Evolutionary conservation across 2,113 vertebrate species (phyloP).

Genomic region (Malurus alboscapulatus): DNA sequence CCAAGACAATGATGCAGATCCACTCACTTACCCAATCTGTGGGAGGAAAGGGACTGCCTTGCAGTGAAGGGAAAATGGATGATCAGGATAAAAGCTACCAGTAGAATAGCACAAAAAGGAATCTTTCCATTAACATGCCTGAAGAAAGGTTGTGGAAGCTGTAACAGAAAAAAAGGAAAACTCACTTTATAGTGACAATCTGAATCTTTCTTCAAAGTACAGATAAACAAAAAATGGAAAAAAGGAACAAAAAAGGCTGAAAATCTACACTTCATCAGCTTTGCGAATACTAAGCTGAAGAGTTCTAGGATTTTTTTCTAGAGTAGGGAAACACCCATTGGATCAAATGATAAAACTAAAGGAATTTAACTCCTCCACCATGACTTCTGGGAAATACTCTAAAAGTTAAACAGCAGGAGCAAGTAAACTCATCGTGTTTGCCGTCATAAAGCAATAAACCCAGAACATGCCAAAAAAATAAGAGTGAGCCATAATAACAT

Average conservation of each 20-base stretch:
- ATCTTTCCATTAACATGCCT: neutral
- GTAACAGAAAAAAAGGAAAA: neutral
- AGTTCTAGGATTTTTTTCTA: neutral
- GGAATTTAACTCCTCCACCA: neutral
- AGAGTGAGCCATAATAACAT: neutral
- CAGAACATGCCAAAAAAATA: neutral
- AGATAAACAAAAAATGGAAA: neutral
- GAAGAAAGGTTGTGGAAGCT: neutral
- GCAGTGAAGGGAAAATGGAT: neutral
- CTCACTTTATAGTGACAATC: neutral
- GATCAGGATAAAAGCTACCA: neutral
- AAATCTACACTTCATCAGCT: neutral
- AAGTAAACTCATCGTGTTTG: neutral
- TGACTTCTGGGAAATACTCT: neutral
- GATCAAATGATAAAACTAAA: neutral
- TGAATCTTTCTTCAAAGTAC: neutral
- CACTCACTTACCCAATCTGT: neutral
- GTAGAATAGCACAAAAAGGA: neutral
- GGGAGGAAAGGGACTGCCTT: neutral
- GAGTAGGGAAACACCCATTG: neutral
- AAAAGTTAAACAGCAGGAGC: neutral
- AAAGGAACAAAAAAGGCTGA: neutral
- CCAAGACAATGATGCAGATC: accelerated
- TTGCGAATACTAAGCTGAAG: neutral
- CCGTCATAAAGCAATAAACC: neutral